Conservation (phyloP, 30 jellyfish, hydroid and myxozoan species). For the Hydractinia echinata region DNA sequence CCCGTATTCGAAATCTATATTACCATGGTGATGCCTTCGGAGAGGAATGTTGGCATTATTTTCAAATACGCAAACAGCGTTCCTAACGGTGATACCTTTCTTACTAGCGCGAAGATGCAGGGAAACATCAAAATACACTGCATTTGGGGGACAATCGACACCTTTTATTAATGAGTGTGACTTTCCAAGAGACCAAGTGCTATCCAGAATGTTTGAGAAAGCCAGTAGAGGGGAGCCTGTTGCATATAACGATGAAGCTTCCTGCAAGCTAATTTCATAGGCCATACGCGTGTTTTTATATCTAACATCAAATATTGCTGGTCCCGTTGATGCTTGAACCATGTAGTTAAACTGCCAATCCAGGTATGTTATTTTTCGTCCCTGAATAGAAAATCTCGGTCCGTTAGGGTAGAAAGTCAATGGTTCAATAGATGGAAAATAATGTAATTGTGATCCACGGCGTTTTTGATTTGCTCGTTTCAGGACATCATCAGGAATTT, state of each 20-base stretch:
- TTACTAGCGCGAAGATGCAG: conserved; percentile 38
- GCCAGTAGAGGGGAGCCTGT: conserved; percentile 58
- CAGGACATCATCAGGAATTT: conserved; percentile 30
- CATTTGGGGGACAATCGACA: conserved; percentile 77
- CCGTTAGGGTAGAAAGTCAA: conserved; percentile 60
- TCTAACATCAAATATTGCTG: conserved; percentile 63
- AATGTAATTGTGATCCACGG: conserved; percentile 34
- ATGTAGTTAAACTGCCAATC: conserved; percentile 70
- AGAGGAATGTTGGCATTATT: conserved; percentile 50
- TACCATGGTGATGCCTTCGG: conserved; percentile 61
- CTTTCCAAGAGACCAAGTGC: conserved; percentile 44
- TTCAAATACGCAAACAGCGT: conserved; percentile 66
- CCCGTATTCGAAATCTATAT: neutral
- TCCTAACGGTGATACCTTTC: conserved; percentile 18
- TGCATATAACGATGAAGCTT: conserved; percentile 64
- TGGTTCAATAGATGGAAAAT: conserved; percentile 63
- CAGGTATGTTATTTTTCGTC: conserved; percentile 57
- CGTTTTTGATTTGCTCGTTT: neutral
- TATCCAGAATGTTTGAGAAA: conserved; percentile 53
- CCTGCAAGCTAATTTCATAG: conserved; percentile 73
- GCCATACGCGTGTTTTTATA: conserved; percentile 49
- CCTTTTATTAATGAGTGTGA: conserved; percentile 44
- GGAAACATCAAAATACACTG: conserved; percentile 45
- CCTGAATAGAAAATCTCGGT: conserved; percentile 50
- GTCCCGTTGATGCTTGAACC: conserved; percentile 66